Evolutionary conservation across 2,888 invertebrate genomes (phyloP), one percentile per base, ranked within the genome.

Genomic region (Coenonympha arcania): DNA sequence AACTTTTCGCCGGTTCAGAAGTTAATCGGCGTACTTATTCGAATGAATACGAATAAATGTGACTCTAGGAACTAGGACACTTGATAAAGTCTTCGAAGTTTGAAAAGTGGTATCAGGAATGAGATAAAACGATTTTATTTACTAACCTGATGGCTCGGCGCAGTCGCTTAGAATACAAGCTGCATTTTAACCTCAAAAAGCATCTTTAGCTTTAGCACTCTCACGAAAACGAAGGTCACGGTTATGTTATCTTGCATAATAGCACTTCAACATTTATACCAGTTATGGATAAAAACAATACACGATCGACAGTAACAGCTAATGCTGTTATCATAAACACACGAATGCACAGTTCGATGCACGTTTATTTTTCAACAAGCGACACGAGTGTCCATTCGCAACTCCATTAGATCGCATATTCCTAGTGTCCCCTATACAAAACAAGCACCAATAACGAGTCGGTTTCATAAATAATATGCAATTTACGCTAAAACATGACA

Each of bases 121-220:
- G 51, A 73, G 78, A 81, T 82, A 79, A 76, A 73, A 65, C 73
- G 71, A 69, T 69, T 73, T 68, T 65, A 69, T 58, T 74, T 65
- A 82, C 83, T 76, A 78, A 85, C 85, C 85, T 84, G 83, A 77
- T 79, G 78, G 75, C 76, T 81, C 80, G 80, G 80, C 81, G 83
- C 85, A 75, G 77, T 79, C 76, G 69, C 71, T 83, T 73, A 85
- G 77, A 79, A 83, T 84, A 82, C 81, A 79, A 83, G 79, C 71
- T 83, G 83, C 86, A 86, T 85, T 76, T 79, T 85, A 84, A 85
- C 86, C 85, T 84, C 84, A 83, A 84, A 82, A 78, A 74, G 73
- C 84, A 85, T 78, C 73, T 70, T 66, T 69, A 73, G 73, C 73
- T 70, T 66, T 69, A 73, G 73, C 79, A 82, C 82, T 73, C 74